Evolutionary conservation across 1,140 invertebrate genomes (phyloP).

Genomic region (Polypedilum vanderplanki): DNA sequence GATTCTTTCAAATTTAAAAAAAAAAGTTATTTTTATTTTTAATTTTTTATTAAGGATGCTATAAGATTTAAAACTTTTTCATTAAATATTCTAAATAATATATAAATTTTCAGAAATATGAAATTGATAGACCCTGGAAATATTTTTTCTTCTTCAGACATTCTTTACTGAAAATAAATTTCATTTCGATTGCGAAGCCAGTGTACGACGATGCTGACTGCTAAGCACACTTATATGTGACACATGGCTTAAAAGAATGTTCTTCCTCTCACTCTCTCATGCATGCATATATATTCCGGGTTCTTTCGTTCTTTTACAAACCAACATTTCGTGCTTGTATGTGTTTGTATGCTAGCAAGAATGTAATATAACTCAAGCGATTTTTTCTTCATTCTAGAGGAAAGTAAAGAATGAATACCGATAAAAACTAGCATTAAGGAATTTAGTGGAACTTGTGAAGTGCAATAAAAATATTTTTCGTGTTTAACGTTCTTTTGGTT

Average conservation of each 20-base stretch:
- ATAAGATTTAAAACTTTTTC: too few relatives aligned
- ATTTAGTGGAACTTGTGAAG: conserved; percentile 25
- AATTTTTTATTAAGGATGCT: too few relatives aligned
- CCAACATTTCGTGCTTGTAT: too few relatives aligned
- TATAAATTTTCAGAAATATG: too few relatives aligned
- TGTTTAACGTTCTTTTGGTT: not conserved
- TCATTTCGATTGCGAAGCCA: not conserved
- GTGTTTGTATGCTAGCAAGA: too few relatives aligned
- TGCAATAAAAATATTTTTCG: conserved; percentile 28
- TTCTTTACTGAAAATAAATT: conserved; percentile 1
- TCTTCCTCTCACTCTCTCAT: not conserved
- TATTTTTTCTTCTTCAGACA: not conserved
- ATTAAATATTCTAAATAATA: too few relatives aligned
- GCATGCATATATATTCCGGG: too few relatives aligned
- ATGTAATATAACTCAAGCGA: conserved; percentile 11
- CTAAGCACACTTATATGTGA: conserved; percentile 9
- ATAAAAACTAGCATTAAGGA: conserved; percentile 28
- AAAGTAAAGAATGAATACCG: conserved; percentile 5
- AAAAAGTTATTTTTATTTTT: too few relatives aligned
- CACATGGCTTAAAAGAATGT: conserved; percentile 26
- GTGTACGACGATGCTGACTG: not conserved
- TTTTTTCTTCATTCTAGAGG: not conserved
- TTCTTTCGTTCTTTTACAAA: too few relatives aligned
- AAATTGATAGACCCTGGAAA: too few relatives aligned
- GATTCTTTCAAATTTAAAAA: too few relatives aligned